These are phyloP conservation scores for Eupithecia subumbrata DNA, from an alignment of 2,888 invertebrate species.

Conservation along the genomic window DNA sequence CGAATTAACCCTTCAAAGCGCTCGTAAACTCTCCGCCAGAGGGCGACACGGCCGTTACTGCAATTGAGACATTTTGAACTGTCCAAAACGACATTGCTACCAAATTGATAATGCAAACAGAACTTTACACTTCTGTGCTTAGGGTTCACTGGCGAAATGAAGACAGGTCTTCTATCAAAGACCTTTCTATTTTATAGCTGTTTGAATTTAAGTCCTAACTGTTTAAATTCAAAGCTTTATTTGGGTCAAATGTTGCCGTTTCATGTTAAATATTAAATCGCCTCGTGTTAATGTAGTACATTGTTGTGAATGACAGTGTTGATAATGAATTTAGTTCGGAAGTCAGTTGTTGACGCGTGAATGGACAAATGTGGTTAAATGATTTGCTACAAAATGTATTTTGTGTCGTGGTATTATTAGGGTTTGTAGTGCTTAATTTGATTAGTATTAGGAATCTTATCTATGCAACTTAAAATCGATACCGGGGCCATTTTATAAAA, in stretches of 20 bases:
- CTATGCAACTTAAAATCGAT: no score
- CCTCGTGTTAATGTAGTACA: slow-evolving; percentile 61
- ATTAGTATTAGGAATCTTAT: background rate
- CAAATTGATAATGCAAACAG: slow-evolving; percentile 15
- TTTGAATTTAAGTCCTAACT: background rate
- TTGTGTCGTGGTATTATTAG: background rate
- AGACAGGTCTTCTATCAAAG: background rate
- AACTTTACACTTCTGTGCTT: slow-evolving; percentile 3
- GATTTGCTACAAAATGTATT: slow-evolving; percentile 16
- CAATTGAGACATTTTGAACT: slow-evolving; percentile 66
- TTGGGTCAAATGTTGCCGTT: background rate
- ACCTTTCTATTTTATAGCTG: background rate
- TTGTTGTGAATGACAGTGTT: slow-evolving; percentile 50
- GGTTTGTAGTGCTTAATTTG: background rate
- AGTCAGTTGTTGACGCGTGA: slow-evolving; percentile 19
- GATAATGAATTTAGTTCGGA: slow-evolving; percentile 53
- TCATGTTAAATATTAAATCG: slow-evolving; percentile 58
- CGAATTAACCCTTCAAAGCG: slow-evolving; percentile 76
- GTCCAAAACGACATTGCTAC: slow-evolving; percentile 8
- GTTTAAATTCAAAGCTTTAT: background rate
- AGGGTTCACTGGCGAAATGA: background rate
- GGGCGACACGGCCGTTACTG: slow-evolving; percentile 68
- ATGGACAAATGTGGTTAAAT: slow-evolving; percentile 29
- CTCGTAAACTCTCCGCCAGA: slow-evolving; percentile 61
- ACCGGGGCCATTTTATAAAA: no score